A percentile compares a stretch with the other conserved stretches of the same genome.
Conservation (phyloP, 2,888 invertebrate genomes). For the Chrysina gloriosa region DNA sequence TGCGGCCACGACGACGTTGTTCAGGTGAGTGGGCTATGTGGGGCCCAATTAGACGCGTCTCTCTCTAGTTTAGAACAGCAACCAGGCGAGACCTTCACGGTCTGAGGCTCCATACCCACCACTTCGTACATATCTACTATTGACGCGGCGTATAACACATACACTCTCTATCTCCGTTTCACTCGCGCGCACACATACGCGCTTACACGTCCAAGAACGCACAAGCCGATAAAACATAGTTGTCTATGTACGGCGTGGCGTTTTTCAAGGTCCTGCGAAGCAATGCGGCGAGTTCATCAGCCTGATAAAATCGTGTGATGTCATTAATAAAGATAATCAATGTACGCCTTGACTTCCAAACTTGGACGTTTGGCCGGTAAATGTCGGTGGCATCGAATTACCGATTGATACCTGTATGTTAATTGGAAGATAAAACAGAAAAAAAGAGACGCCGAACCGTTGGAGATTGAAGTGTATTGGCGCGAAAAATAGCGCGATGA, state of each 20-base stretch:
- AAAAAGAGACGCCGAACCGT: no score
- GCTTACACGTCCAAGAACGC: no score
- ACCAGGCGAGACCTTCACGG: constrained; percentile 58
- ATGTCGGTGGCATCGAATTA: background rate
- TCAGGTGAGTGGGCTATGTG: constrained; percentile 50
- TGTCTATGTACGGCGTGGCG: constrained; percentile 35
- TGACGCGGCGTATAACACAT: background rate
- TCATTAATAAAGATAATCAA: constrained; percentile 33
- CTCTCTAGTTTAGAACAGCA: constrained; percentile 51
- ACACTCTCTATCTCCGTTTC: no score
- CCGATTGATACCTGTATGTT: background rate
- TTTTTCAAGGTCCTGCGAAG: constrained; percentile 41
- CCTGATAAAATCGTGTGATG: constrained; percentile 38
- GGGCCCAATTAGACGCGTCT: constrained; percentile 46
- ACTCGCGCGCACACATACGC: no score
- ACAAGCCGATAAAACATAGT: constrained; percentile 19
- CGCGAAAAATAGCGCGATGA: no score
- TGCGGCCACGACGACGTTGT: constrained; percentile 29
- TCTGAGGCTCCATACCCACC: constrained; percentile 48
- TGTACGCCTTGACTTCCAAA: constrained; percentile 20
- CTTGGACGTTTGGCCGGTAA: background rate
- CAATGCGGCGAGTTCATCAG: constrained; percentile 44
- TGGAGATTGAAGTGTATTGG: no score
- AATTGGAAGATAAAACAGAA: no score
- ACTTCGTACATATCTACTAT: background rate